Conservation (phyloP, 2,888 invertebrate genomes). For the Andricus curvator region DNA sequence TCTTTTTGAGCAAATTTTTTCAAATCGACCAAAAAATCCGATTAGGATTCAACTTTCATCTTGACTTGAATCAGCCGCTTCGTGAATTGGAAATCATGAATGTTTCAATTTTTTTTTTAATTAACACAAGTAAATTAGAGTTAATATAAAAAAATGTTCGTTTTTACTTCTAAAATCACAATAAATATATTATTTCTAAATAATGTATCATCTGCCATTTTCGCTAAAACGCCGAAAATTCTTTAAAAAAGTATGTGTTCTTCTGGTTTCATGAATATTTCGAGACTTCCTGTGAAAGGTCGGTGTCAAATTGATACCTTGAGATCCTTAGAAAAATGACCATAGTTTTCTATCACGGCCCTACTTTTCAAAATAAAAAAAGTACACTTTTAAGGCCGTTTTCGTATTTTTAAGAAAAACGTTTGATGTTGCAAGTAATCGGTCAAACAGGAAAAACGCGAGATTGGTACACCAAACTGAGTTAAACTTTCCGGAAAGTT, state of each 20-base stretch:
- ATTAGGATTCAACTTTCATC: too few species aligned
- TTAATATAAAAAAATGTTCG: not conserved
- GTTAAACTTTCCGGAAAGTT: too few species aligned
- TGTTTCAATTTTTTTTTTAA: not conserved
- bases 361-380: not conserved
- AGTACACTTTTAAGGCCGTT: not conserved
- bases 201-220: not conserved
- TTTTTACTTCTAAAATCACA: constrained; percentile 19
- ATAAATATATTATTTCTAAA: constrained; percentile 23
- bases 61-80: too few species aligned
- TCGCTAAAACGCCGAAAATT: not conserved
- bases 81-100: not conserved
- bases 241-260: not conserved
- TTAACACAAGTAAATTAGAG: not conserved
- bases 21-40: too few species aligned
- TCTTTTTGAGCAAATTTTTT: too few species aligned
- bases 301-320: not conserved
- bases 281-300: not conserved
- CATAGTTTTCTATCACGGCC: not conserved
- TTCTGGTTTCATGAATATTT: not conserved
- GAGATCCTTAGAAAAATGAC: not conserved
- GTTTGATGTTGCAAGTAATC: not conserved
- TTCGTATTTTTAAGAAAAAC: not conserved
- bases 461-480: too few species aligned
- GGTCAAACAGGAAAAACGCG: too few species aligned